Evolutionary conservation across 2,888 invertebrate genomes (phyloP).

Genomic region (Exocentrus adspersus): DNA sequence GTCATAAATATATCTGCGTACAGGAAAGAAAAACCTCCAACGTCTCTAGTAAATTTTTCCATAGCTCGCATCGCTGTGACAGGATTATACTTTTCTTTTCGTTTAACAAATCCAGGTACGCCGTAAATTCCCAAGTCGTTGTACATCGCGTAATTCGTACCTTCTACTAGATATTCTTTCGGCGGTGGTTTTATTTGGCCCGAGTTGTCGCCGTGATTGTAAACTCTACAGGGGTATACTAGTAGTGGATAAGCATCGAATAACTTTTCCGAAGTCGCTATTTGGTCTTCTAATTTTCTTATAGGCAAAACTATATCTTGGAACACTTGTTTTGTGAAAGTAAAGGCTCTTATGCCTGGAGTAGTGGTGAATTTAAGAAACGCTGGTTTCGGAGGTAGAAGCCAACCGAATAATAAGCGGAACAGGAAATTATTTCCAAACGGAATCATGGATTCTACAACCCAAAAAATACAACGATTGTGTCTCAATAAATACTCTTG

Average conservation of each 20-base stretch:
- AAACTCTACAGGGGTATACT: constrained; percentile 76
- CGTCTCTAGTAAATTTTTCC: constrained; percentile 75
- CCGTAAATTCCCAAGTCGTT: constrained; percentile 78
- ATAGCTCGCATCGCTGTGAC: constrained; percentile 74
- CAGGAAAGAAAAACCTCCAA: constrained; percentile 75
- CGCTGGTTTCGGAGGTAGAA: constrained; percentile 76
- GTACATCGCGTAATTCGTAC: constrained; percentile 75
- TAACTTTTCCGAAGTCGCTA: constrained; percentile 68
- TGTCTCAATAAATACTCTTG: constrained; percentile 73
- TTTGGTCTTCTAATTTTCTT: constrained; percentile 72
- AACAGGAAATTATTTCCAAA: constrained; percentile 75
- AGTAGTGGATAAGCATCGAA: constrained; percentile 75
- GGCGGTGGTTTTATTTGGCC: constrained; percentile 70
- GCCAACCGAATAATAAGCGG: constrained; percentile 72
- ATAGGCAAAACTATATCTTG: constrained; percentile 78
- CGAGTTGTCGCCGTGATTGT: constrained; percentile 70
- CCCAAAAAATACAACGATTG: constrained; percentile 78
- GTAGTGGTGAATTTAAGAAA: constrained; percentile 79
- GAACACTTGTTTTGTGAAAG: constrained; percentile 77
- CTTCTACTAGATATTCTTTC: constrained; percentile 70
- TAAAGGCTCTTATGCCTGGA: constrained; percentile 73
- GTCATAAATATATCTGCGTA: constrained; percentile 79
- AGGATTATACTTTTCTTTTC: constrained; percentile 70
- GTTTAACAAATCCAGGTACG: constrained; percentile 72
- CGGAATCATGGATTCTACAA: constrained; percentile 76